These are phyloP conservation scores for Corythaeola cristata DNA, from an alignment of 2,113 vertebrate genomes.

Conservation along the genomic window DNA sequence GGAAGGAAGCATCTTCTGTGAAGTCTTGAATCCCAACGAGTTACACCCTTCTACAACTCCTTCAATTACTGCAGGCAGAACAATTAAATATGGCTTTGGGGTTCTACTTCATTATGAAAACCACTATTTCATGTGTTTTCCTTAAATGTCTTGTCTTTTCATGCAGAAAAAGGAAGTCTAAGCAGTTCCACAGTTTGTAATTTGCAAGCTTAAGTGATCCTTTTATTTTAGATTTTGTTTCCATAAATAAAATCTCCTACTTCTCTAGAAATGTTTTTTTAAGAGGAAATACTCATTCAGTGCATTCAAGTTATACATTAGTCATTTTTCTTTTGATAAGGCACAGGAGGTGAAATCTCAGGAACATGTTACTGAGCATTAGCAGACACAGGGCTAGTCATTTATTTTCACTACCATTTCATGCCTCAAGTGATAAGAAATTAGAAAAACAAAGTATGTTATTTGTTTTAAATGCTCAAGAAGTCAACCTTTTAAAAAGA, in stretches of 20 bases:
- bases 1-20: neutral
- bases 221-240: conserved; percentile 18
- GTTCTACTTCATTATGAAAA: neutral
- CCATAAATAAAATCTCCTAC: neutral
- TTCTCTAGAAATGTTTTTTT: neutral
- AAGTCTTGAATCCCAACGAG: neutral
- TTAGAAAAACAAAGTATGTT: neutral
- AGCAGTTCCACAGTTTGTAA: neutral
- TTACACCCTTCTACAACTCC: neutral
- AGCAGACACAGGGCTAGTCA: neutral
- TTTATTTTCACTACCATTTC: neutral
- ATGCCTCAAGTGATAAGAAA: neutral
- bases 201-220: neutral
- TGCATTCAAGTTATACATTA: neutral
- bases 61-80: neutral
- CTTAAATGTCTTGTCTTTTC: neutral
- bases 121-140: neutral
- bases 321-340: neutral
- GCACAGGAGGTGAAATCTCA: neutral
- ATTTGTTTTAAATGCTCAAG: neutral
- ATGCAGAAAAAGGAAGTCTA: neutral
- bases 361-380: neutral
- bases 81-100: neutral
- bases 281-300: neutral
- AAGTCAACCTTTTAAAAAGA: neutral